phyloP scores from a whole-genome alignment of 2,888 invertebrate species.

The Coelopa pilipes region DNA sequence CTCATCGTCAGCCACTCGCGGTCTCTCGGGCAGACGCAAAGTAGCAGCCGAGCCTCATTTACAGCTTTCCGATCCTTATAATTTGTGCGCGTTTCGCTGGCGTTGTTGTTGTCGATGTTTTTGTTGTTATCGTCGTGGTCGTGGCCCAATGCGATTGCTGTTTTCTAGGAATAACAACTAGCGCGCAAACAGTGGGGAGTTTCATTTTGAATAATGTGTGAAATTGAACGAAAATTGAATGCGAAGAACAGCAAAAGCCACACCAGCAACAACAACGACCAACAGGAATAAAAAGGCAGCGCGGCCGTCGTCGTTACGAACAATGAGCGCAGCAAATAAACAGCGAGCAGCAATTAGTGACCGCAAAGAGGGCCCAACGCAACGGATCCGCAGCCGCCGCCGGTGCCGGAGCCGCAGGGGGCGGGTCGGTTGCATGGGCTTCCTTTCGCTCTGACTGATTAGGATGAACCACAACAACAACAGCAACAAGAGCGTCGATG shows the following conservation, averaged over 20 bases:
- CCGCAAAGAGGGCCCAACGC: not conserved
- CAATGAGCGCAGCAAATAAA: slow-evolving; percentile 25
- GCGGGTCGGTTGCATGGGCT: not conserved
- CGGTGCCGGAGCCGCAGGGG: not conserved
- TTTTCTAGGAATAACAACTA: slow-evolving; percentile 4
- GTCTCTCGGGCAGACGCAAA: not conserved
- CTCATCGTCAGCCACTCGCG: no score
- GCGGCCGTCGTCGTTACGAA: not conserved
- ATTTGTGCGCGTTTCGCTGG: slow-evolving; percentile 8
- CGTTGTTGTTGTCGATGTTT: not conserved
- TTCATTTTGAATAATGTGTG: slow-evolving; percentile 23
- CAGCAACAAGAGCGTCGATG: no score
- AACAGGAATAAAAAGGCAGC: not conserved
- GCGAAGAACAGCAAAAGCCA: not conserved
- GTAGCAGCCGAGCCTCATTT: slow-evolving; percentile 12
- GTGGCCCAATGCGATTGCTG: not conserved
- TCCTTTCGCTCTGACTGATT: not conserved
- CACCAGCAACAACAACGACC: no score
- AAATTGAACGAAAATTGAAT: slow-evolving; percentile 17
- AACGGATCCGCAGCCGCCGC: not conserved
- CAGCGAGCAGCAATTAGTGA: slow-evolving; percentile 9
- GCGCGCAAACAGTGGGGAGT: not conserved
- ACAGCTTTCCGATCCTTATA: slow-evolving; percentile 21
- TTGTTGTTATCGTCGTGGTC: not conserved
- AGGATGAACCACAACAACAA: not conserved